Percentiles rank a stretch among this genome's conserved stretches.
These are phyloP conservation scores for Cyprinodon brontotheroides DNA, from an alignment of 2,113 vertebrate genomes.

Conservation along the genomic window DNA sequence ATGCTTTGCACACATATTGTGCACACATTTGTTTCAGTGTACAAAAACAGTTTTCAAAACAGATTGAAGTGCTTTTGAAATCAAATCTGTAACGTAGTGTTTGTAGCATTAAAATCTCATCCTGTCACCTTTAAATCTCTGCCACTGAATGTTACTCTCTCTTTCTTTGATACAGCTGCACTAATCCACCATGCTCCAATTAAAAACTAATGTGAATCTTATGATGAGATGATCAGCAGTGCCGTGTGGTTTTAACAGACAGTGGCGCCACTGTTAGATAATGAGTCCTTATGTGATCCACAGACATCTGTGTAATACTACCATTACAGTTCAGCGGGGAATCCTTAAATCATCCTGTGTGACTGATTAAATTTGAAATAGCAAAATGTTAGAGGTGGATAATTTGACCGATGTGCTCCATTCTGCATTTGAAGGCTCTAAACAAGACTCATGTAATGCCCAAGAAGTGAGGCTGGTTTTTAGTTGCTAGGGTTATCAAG, in stretches of 20 bases:
- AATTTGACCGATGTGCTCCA: slow-evolving; percentile 35
- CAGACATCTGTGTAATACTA: slow-evolving; percentile 54
- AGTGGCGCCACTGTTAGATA: slow-evolving; percentile 60
- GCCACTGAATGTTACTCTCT: background rate
- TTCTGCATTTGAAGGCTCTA: slow-evolving; percentile 17
- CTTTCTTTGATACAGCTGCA: background rate
- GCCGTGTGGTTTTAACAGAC: slow-evolving; percentile 40
- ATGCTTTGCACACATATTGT: background rate
- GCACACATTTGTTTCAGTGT: background rate
- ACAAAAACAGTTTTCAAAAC: background rate
- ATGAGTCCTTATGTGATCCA: slow-evolving; percentile 52
- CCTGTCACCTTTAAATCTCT: slow-evolving; percentile 5
- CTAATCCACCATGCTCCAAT: slow-evolving; percentile 35
- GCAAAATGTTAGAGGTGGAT: slow-evolving; percentile 23
- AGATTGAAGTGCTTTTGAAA: background rate
- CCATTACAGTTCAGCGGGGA: slow-evolving; percentile 37
- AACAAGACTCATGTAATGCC: slow-evolving; percentile 28
- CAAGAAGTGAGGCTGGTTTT: slow-evolving; percentile 19
- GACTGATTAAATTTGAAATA: slow-evolving; percentile 44
- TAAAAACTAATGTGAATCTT: slow-evolving; percentile 59
- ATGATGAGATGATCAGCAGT: slow-evolving; percentile 65
- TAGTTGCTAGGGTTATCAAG: slow-evolving; percentile 27
- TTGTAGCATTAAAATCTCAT: background rate
- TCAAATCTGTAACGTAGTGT: background rate
- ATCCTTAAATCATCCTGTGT: slow-evolving; percentile 48